Evolutionary conservation across 1,140 invertebrate species (phyloP).

Genomic region (Rhyacophila brunnea): DNA sequence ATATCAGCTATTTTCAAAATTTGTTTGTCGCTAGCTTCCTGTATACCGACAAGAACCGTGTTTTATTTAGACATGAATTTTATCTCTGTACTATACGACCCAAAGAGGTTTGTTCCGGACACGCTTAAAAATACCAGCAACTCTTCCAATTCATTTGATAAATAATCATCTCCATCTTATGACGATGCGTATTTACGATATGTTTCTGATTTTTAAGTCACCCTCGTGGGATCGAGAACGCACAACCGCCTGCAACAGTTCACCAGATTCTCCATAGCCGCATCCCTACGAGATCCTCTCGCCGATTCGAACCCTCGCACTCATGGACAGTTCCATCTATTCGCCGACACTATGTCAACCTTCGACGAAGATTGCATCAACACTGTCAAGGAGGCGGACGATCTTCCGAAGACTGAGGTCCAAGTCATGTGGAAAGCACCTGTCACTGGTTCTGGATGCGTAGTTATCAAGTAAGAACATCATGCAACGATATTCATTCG

Average conservation of each 20-base stretch:
- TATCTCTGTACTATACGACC: no score
- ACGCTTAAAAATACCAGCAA: no score
- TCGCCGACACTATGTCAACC: conserved; percentile 72
- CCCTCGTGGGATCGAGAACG: conserved; percentile 70
- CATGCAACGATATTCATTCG: no score
- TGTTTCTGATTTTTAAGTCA: conserved; percentile 57
- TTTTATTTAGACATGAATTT: no score
- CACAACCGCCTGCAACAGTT: conserved; percentile 78
- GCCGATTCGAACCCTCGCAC: conserved; percentile 49
- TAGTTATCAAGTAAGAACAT: conserved; percentile 69
- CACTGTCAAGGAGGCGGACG: conserved; percentile 76
- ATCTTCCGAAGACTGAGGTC: conserved; percentile 80
- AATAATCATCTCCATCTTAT: no score
- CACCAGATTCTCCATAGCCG: conserved; percentile 77
- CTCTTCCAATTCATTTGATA: no score
- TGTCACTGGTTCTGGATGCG: conserved; percentile 77
- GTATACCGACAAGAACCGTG: no score
- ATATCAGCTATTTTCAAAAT: no score
- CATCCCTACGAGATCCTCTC: conserved; percentile 60
- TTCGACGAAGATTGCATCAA: conserved; percentile 87
- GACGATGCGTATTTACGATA: no score
- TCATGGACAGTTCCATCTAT: conserved; percentile 78
- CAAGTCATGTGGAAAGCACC: conserved; percentile 91
- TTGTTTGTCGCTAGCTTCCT: no score
- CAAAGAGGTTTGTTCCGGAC: no score